A percentile compares a stretch with the other conserved stretches of the same genome.
Evolutionary conservation across 2,888 invertebrate species (phyloP).

Genomic region (Tetanocera ferruginea): DNA sequence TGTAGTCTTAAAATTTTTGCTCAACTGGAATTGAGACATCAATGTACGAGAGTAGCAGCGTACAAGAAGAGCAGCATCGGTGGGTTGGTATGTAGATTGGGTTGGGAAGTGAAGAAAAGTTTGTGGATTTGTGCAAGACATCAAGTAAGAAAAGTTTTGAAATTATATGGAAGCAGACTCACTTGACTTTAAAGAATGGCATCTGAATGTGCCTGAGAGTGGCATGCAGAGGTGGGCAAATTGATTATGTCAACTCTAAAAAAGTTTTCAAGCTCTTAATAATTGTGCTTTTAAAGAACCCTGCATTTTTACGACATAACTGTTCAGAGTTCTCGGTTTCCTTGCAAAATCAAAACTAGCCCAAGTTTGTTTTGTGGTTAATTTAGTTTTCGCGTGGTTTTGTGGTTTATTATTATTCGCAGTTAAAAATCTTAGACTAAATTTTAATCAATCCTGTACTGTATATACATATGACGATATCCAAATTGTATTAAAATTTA

Average conservation of each 20-base stretch:
- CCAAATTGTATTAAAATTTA: no score
- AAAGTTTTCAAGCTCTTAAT: no score
- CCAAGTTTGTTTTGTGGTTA: no score
- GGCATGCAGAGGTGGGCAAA: slow-evolving; percentile 17
- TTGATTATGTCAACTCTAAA: background rate
- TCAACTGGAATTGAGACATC: slow-evolving; percentile 33
- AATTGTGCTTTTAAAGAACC: no score
- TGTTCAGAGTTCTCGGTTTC: no score
- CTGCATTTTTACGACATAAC: no score
- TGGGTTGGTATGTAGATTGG: background rate
- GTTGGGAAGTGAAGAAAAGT: background rate
- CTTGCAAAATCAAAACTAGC: no score
- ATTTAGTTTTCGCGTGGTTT: no score
- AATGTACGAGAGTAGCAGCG: slow-evolving; percentile 16
- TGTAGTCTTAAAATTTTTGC: slow-evolving; percentile 13
- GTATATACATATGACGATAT: no score
- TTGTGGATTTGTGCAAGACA: background rate
- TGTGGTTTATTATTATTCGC: no score
- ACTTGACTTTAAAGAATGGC: slow-evolving; percentile 6
- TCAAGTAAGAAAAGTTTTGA: slow-evolving; percentile 9
- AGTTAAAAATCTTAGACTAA: no score
- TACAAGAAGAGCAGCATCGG: background rate
- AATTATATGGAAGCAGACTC: slow-evolving; percentile 7
- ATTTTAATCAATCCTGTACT: no score
- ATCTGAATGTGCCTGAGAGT: background rate